These are phyloP conservation scores for Acyrthosiphon pisum DNA, from an alignment of 1,140 invertebrate genomes.

Conservation along the genomic window DNA sequence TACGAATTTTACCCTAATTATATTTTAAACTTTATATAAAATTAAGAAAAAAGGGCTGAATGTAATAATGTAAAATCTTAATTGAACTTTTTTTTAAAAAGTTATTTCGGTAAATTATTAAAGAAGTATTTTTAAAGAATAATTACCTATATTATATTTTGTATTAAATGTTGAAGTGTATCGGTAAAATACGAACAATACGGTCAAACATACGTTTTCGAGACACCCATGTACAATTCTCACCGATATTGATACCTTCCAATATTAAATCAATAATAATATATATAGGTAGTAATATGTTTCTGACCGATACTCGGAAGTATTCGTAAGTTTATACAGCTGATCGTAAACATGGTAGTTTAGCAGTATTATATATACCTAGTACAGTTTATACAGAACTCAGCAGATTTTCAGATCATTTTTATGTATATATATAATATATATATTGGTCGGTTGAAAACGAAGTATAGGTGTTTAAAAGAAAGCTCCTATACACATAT, in stretches of 20 bases:
- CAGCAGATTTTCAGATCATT: background rate
- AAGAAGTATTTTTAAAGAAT: background rate
- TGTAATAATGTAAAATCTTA: background rate
- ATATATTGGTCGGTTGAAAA: background rate
- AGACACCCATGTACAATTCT: background rate
- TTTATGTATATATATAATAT: background rate
- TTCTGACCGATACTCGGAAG: background rate
- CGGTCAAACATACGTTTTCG: background rate
- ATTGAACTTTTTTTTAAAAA: background rate
- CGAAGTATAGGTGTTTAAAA: background rate
- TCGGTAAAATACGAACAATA: background rate
- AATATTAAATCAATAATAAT: background rate
- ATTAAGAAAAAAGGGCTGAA: background rate
- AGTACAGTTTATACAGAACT: background rate
- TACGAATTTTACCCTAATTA: background rate
- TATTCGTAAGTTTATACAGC: background rate
- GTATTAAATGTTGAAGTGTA: background rate
- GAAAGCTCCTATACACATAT: background rate
- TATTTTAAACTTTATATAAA: background rate
- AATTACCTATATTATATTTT: background rate
- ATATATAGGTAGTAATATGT: background rate
- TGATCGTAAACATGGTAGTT: background rate
- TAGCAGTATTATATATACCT: too few species aligned
- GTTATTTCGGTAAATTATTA: background rate
- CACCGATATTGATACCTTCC: background rate